Conservation (phyloP, 1,140 invertebrate species). For the Bombus ignitus region DNA sequence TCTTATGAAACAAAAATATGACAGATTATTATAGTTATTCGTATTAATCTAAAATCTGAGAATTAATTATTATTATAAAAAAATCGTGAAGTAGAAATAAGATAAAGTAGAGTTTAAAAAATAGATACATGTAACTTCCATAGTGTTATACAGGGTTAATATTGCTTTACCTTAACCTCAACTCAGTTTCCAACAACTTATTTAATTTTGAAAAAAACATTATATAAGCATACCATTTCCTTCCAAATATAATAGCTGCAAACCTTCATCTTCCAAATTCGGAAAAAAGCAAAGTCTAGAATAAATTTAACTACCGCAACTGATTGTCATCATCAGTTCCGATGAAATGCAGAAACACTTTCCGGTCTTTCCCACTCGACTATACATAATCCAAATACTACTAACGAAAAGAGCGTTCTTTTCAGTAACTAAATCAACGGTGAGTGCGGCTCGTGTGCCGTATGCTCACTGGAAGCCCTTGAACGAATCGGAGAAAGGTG, state of each 20-base stretch:
- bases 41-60: background rate
- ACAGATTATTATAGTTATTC: background rate
- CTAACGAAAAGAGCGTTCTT: background rate
- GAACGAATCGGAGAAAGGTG: slow-evolving; percentile 16
- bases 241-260: background rate
- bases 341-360: slow-evolving; percentile 19
- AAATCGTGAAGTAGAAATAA: background rate
- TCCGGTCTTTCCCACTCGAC: background rate
- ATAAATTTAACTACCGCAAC: background rate
- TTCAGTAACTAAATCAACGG: background rate
- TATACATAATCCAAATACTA: background rate
- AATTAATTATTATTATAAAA: background rate
- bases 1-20: too few relatives aligned
- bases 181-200: background rate
- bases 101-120: background rate
- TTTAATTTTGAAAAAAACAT: background rate
- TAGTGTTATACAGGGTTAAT: background rate
- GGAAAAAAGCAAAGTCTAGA: background rate
- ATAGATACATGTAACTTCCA: background rate
- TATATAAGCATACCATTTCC: background rate
- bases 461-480: slow-evolving; percentile 31
- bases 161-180: background rate
- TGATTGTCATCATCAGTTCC: background rate
- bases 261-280: background rate
- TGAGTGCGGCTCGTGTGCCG: background rate